phyloP scores from a whole-genome alignment of 1,140 invertebrate species.

The Adoxophyes honmai region DNA sequence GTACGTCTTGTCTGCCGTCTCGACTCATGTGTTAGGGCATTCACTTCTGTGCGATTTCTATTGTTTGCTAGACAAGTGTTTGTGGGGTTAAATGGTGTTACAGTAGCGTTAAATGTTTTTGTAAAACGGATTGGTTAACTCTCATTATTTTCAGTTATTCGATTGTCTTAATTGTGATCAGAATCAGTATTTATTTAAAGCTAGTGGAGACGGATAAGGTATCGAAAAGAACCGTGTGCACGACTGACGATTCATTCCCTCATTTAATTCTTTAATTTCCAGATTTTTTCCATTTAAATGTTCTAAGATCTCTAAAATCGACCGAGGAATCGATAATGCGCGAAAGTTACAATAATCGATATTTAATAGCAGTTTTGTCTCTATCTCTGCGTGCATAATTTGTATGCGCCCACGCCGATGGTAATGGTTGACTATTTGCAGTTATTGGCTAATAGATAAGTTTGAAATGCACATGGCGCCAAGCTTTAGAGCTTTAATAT shows the following conservation, averaged over 20 bases:
- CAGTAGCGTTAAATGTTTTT: background rate
- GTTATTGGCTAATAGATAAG: background rate
- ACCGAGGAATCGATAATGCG: background rate
- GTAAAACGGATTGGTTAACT: background rate
- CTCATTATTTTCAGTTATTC: no score
- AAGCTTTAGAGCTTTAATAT: no score
- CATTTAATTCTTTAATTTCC: no score
- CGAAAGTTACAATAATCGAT: constrained; percentile 7
- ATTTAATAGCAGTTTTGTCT: constrained; percentile 6
- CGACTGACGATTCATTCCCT: no score
- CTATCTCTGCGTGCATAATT: background rate
- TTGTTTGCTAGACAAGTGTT: constrained; percentile 24
- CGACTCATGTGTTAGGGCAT: constrained; percentile 65
- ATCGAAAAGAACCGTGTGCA: no score
- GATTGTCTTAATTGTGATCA: no score
- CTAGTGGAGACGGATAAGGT: no score
- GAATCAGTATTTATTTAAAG: no score
- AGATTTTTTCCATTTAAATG: no score
- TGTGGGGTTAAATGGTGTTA: constrained; percentile 2
- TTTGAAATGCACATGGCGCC: no score
- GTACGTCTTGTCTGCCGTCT: constrained; percentile 52
- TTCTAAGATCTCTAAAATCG: background rate
- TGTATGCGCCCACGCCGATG: constrained; percentile 2
- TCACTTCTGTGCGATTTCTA: constrained; percentile 63
- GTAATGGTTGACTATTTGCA: background rate